A percentile compares a stretch with the other conserved stretches of the same genome.
phyloP scores from a whole-genome alignment of 2,888 invertebrate species.

The Acrobasis suavella region DNA sequence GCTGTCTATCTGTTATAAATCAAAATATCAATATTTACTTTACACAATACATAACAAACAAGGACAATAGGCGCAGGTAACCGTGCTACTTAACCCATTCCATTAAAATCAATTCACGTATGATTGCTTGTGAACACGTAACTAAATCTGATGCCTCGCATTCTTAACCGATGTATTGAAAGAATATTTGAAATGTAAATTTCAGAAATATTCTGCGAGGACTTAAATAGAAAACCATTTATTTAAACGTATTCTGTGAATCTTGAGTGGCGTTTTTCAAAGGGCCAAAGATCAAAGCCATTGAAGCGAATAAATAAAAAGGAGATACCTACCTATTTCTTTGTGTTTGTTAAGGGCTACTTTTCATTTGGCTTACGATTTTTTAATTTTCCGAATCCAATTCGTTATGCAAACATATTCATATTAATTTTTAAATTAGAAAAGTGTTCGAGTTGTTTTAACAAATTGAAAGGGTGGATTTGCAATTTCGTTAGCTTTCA shows the following conservation, averaged over 20 bases:
- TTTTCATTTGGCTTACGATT: conserved; percentile 42
- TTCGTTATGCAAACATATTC: conserved; percentile 36
- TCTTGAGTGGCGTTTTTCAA: conserved; percentile 55
- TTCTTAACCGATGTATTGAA: conserved; percentile 14
- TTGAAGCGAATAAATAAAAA: conserved; percentile 59
- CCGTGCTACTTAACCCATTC: background rate
- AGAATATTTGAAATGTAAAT: conserved; percentile 44
- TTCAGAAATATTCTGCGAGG: conserved; percentile 40
- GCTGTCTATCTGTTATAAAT: too few species aligned
- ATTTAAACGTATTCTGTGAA: conserved; percentile 52
- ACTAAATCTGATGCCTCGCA: conserved; percentile 12
- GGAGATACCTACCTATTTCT: conserved; percentile 48
- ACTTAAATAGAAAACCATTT: conserved; percentile 50
- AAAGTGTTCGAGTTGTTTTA: conserved; percentile 21
- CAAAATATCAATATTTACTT: too few species aligned
- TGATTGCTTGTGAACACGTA: conserved; percentile 14
- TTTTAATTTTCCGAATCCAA: conserved; percentile 39
- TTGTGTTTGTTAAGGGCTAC: conserved; percentile 46
- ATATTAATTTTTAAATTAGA: conserved; percentile 27
- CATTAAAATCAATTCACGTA: background rate
- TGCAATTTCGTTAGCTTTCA: background rate
- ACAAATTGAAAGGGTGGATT: conserved; percentile 4
- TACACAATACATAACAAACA: background rate
- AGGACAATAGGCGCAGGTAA: background rate
- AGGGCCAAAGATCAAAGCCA: conserved; percentile 61